Evolutionary conservation across 2,888 invertebrate genomes (phyloP), one percentile per base, ranked within the genome.

Genomic region (Agrochola circellaris): DNA sequence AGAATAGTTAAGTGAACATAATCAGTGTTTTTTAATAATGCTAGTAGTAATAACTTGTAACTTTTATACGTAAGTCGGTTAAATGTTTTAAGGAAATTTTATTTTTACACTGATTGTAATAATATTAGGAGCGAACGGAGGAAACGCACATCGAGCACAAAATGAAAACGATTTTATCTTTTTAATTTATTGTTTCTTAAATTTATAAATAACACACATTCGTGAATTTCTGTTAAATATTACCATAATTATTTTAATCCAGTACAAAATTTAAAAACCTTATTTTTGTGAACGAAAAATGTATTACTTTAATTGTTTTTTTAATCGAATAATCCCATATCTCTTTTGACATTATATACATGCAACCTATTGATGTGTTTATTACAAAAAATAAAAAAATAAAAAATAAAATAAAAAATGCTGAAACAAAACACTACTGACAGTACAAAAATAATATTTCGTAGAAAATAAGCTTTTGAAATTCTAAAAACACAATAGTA

Each of bases 81-180:
- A 92, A 91, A 90, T 90, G 91, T 92, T 93, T 89, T 93, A 93
- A 92, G 90, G 82, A 94, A 83, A 93, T 92, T 93, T 94, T 94
- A 94, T 94, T 95, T 95, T 95, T 95, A 94, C 94, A 94, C 93
- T 92, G 90, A 93, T 92, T 91, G 89, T 92, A 92, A 91, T 93
- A 91, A 85, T 83, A 42, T 90, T 92, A 90, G 89, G 89, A 88
- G 90, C 88, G 88, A 88, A 89, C 82, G 82, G 79, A 81, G 48
- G 48, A 87, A 90, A 91, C 93, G 94, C 94, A 94, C 93, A 93
- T 89, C 77, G 80, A 91, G 94, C 94, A 94, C 94, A 94, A 94
- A 61, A 73, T 85, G 81, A 62, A 75, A 67, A 71, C 77, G 51
- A 73, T 82, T 87, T 82, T 72, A 73, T 74, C 68, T 30, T 83